Evolutionary conservation across 1,140 invertebrate genomes (phyloP), one percentile per base, ranked within the genome.

Genomic region (Drosophila serrata): DNA sequence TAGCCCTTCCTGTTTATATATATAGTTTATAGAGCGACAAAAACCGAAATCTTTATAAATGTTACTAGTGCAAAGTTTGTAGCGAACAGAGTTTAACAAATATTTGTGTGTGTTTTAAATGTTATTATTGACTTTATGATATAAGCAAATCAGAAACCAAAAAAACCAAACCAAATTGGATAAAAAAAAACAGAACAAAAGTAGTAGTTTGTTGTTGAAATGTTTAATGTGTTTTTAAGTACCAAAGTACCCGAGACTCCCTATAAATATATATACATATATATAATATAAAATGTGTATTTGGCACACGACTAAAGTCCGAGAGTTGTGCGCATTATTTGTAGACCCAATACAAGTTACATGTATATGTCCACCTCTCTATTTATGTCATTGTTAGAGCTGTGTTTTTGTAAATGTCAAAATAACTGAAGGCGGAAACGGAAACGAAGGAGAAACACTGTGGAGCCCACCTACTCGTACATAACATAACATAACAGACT

Each of bases 51-150:
- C 73, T 84, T 63, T 78, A 81, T 78, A 88, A 88, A 88, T 88
- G 84, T 88, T 86, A 86, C 58, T 79, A 91, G 74, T 75, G 84
- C 60, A 78, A 84, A 92, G 51, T 73, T 75, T 73, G 81, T 88
- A 92, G 87, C 74, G 70, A 86, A 69, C 70, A 84, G 67, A 81
- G 73, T 85, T 85, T 77, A 85, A 81, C 46, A 45, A 56, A 79
- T 79, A 80, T 79, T 59, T 84, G 73, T 84, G 82, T 87, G 82
- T 88, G 82, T 87, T 87, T 91, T 87, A 81, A 91, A 91, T 91
- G 90, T 88, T 91, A 91, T 88, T 91, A 91, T 81, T 74, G 60
- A 92, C 86, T 85, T 93, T 91, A 92, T 90, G 77, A 81, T 92
- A 76, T 92, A 69, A 53, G 60, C 61, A 69, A 79, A 62, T 78